These are phyloP conservation scores for Neolamprologus multifasciatus DNA, from an alignment of 2,797 vertebrate species.

Conservation along the genomic window DNA sequence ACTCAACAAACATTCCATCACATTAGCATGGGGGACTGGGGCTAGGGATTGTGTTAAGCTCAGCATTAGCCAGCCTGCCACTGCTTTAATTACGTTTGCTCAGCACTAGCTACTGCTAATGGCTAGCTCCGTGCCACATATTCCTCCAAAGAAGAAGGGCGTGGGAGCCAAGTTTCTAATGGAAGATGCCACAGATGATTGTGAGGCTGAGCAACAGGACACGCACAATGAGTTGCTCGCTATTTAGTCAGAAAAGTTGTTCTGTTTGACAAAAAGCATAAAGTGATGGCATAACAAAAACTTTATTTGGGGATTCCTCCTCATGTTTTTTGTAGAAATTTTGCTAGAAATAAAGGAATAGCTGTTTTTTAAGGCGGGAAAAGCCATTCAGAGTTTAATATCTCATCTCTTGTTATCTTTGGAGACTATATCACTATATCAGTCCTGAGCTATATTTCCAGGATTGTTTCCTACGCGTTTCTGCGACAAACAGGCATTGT, in stretches of 20 bases:
- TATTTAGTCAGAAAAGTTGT: neutral
- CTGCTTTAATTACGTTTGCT: slow-evolving; percentile 63
- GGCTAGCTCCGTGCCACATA: slow-evolving; percentile 31
- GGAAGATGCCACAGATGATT: slow-evolving; percentile 2
- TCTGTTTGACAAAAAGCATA: neutral
- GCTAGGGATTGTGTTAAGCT: slow-evolving; percentile 52
- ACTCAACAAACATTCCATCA: slow-evolving; percentile 46
- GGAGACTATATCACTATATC: neutral
- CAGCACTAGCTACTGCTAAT: slow-evolving; percentile 51
- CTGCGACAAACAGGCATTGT: neutral
- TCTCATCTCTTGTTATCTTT: neutral
- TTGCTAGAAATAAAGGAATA: neutral
- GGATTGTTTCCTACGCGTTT: neutral
- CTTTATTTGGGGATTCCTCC: neutral
- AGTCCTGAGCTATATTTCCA: neutral
- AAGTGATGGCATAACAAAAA: neutral
- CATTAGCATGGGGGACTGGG: slow-evolving; percentile 43
- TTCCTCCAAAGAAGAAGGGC: slow-evolving; percentile 8
- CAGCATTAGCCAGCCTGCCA: slow-evolving; percentile 48
- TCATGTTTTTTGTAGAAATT: neutral
- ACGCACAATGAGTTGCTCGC: neutral
- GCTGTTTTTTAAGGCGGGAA: neutral
- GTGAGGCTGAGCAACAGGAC: neutral
- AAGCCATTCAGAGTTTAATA: neutral
- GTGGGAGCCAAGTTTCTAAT: neutral